Base-by-base conservation (phyloP, 2,888 invertebrate species). In the Epistrophe eligans region DNA sequence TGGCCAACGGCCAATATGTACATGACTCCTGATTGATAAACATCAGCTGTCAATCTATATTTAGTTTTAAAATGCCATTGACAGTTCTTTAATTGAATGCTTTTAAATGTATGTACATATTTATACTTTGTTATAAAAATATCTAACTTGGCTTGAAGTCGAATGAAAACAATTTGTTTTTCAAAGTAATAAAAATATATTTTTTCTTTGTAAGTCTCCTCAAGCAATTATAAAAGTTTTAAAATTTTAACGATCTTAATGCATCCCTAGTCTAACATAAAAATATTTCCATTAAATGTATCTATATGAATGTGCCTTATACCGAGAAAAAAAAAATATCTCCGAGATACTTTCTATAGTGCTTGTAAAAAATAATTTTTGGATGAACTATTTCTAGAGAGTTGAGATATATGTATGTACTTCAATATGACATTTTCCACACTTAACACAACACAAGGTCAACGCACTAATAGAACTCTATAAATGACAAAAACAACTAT, bases 371-470 rank as follows among this genome's bases (percentile, higher is more conserved):
- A 60, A 70, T 19, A 70, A 55, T 58, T 38, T 64, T 40, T 60
- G 79, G 67, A 55, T 70, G 55, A 67, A 77, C 77, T 84, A 84
- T 80, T 80, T 70, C 70, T 84, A 52, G 72, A 76, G 52, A 48
- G 55, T 52, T 60, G 32, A 66, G 35, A 45, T 3, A 17, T 7
- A 32, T 8, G 0, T 1, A 43, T 3, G 10, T 19, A 57, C 70
- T 28, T 71, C 19, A 60, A 67, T 67, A 40, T 72, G 52, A 60
- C 11, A 58, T 60, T 71, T 77, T 80, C 66, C 80, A 70, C 71
- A 76, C 74, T 50, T 50, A 38, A 43, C 71, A 28, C 74, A 28
- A 19, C 45, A 71, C 85, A 85, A 85, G 85, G 81, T 85, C 85
- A 85, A 85, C 74, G 85, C 64, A 79, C 85, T 17, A 70, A 43